These are phyloP conservation scores for Diuraphis noxia DNA, from an alignment of 1,140 invertebrate species.

Conservation along the genomic window DNA sequence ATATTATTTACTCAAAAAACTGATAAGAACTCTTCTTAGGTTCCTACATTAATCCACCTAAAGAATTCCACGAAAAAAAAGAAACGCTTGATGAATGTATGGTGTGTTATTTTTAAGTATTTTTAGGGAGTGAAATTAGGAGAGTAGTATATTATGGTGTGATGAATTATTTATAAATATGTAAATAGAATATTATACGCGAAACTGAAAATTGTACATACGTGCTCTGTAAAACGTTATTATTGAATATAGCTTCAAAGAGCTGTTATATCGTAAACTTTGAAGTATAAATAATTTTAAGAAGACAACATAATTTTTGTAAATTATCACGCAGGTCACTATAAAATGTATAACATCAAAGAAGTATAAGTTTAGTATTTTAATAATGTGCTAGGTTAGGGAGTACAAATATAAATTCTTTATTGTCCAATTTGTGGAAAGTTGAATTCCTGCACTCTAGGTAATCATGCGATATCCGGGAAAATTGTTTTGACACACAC, in stretches of 20 bases:
- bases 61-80: slow-evolving; percentile 3
- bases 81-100: neutral
- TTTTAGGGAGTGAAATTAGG: neutral
- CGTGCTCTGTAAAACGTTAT: neutral
- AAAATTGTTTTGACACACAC: neutral
- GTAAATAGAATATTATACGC: neutral
- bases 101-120: neutral
- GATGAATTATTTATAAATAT: neutral
- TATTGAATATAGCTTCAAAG: neutral
- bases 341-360: neutral
- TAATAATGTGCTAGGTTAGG: neutral
- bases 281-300: neutral
- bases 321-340: neutral
- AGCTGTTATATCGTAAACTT: too few relatives aligned
- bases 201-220: neutral
- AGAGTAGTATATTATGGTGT: neutral
- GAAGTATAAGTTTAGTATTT: too few relatives aligned
- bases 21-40: neutral
- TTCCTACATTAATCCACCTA: neutral
- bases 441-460: neutral
- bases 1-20: slow-evolving; percentile 5
- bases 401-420: neutral
- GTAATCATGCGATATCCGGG: neutral
- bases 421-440: neutral
- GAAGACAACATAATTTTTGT: neutral